Percentiles rank a stretch among this genome's conserved stretches.
Conservation (phyloP, 2,797 vertebrate genomes). For the Alexandromys oeconomus region DNA sequence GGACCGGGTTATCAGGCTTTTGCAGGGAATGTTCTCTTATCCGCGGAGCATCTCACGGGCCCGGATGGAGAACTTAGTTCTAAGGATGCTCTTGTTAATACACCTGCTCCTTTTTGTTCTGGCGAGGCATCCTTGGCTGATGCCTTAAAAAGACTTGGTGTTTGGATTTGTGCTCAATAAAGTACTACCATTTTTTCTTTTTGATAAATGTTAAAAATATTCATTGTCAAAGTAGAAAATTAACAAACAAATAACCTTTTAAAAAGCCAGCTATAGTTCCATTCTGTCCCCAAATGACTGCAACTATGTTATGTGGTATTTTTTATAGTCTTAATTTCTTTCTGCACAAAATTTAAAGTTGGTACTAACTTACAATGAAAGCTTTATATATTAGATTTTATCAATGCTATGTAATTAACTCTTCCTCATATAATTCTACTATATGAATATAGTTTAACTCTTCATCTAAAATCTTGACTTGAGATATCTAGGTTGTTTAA, state of each 20-base stretch:
- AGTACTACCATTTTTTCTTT: slow-evolving; percentile 9
- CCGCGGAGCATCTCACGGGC: no score
- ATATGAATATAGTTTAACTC: neutral
- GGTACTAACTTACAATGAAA: neutral
- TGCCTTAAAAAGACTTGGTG: neutral
- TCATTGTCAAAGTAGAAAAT: slow-evolving; percentile 35
- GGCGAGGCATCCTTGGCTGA: neutral
- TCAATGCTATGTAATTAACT: slow-evolving; percentile 3
- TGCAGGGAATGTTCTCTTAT: no score
- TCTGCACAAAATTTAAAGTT: slow-evolving; percentile 50
- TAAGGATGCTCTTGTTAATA: neutral
- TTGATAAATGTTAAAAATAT: slow-evolving; percentile 35
- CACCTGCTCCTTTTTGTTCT: neutral
- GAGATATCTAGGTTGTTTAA: slow-evolving; percentile 3
- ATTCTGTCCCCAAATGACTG: neutral
- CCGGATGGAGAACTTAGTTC: neutral
- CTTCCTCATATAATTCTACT: neutral
- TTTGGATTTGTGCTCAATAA: slow-evolving; percentile 32
- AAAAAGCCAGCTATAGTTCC: neutral
- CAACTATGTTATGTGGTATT: neutral
- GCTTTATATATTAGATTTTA: slow-evolving; percentile 1
- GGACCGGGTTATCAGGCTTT: neutral
- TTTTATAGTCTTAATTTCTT: slow-evolving; percentile 3
- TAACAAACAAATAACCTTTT: neutral
- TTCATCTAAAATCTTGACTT: neutral